A percentile compares a stretch with the other conserved stretches of the same genome.
Conservation (phyloP, 37 sponge, comb jelly and placozoan species). For the Haliclona indistincta region DNA sequence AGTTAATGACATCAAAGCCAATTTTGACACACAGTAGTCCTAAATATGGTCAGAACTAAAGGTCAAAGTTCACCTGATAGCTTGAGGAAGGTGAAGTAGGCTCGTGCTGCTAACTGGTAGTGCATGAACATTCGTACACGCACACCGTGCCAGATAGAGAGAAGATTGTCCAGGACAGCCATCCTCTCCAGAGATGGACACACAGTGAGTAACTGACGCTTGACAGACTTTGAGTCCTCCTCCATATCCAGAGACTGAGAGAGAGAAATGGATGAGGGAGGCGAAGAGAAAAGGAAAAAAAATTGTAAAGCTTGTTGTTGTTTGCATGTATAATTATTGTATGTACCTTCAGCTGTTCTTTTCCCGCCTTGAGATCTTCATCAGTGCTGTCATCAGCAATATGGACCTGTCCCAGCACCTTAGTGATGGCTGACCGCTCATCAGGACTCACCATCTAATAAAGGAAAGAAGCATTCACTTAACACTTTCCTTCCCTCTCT, state of each 20-base stretch:
- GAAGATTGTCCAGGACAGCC: constrained; percentile 59
- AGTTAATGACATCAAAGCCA: not conserved
- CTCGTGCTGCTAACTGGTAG: constrained; percentile 85
- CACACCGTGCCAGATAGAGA: constrained; percentile 79
- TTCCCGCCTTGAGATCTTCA: constrained; percentile 67
- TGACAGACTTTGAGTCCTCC: constrained; percentile 74
- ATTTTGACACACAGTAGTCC: not conserved
- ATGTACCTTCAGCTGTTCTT: constrained; percentile 59
- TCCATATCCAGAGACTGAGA: constrained; percentile 50
- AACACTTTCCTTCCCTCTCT: too few species aligned
- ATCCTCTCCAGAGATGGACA: constrained; percentile 71
- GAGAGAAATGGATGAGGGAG: too few species aligned
- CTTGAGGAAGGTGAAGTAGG: constrained; percentile 88
- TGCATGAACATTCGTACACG: constrained; percentile 84
- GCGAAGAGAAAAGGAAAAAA: too few species aligned
- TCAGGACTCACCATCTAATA: constrained; percentile 34
- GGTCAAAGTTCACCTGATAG: constrained; percentile 50
- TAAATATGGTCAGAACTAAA: not conserved
- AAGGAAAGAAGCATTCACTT: too few species aligned
- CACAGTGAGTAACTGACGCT: constrained; percentile 54
- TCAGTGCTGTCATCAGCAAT: constrained; percentile 58
- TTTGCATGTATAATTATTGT: too few species aligned
- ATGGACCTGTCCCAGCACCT: constrained; percentile 83
- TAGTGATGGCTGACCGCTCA: constrained; percentile 44
- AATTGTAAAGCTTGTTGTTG: too few species aligned